Conservation (phyloP, 1,140 invertebrate genomes). For the Zaprionus capensis region DNA sequence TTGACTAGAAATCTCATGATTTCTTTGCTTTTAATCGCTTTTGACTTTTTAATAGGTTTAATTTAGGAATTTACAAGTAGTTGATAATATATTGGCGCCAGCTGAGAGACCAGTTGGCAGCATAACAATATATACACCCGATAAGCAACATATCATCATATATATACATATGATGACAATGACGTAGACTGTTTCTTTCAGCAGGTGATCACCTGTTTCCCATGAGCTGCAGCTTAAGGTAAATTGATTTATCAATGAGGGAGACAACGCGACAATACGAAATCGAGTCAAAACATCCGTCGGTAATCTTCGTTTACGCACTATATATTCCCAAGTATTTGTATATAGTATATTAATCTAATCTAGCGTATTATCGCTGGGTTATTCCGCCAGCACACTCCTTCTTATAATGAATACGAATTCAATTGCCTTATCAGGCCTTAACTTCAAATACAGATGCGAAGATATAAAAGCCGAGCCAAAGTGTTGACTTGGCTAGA, state of each 20-base stretch:
- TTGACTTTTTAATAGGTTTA: constrained; percentile 2
- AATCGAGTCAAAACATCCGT: constrained; percentile 17
- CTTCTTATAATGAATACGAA: constrained; percentile 17
- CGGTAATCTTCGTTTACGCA: neutral
- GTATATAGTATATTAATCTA: constrained; percentile 26
- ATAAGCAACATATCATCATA: neutral
- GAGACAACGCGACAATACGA: neutral
- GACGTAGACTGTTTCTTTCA: neutral
- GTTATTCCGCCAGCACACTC: constrained; percentile 15
- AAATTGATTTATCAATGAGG: constrained; percentile 34
- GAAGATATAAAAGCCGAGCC: constrained; percentile 1
- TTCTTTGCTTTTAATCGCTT: neutral
- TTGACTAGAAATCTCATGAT: neutral
- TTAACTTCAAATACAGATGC: constrained; percentile 9
- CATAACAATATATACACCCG: neutral
- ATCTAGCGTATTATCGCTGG: constrained; percentile 21
- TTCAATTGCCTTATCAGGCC: constrained; percentile 31
- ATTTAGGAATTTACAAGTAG: neutral
- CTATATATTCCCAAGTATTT: neutral
- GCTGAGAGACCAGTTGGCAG: neutral
- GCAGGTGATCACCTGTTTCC: neutral
- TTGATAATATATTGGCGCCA: neutral
- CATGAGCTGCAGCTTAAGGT: neutral
- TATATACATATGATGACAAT: neutral
- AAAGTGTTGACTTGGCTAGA: neutral